Evolutionary conservation across 2,797 vertebrate species (phyloP), one percentile per base, ranked within the genome.

Genomic region (Bryconaethiops microstoma): DNA sequence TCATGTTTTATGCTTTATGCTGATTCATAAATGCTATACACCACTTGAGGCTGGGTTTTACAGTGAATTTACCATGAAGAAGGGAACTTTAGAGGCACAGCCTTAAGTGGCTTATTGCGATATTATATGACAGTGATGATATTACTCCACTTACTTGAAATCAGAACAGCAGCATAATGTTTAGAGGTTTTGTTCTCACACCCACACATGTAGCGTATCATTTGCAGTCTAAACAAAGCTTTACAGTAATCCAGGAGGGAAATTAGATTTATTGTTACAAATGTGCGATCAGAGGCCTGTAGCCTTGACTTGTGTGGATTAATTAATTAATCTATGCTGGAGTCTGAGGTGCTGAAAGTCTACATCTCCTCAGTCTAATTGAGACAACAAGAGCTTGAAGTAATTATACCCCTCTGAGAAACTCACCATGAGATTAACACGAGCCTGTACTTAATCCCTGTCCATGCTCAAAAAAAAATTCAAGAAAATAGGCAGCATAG

Each of bases 251-350:
- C 75, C 69, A 57, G 23, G 48, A 70, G 69, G 63, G 54, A 63
- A 68, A 19, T 35, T 25, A 63, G 35, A 84, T 69, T 9, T 54
- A 63, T 50, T 9, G 74, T 74, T 52, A 68, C 64, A 74, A 74
- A 70, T 6, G 14, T 77, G 55, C 19, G 21, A 63, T 48, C 35
- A 25, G 55, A 69, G 63, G 77, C 60, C 63, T 77, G 63, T 39
- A 45, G 45, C 60, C 72, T n/a, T 48, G 45, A 73, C 70, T 39
- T 25, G 65, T 48, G 67, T 52, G 7, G 5, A 74, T 62, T 78
- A 76, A 60, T 74, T 81, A 81, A 84, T 77, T 73, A 74, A 70
- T 77, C 23, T 62, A 57, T 40, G 40, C 54, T 14, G 5, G 57
- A 35, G 42, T 52, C 72, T 35, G 12, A 64, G 76, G 69, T 50